These are phyloP conservation scores for Macrobrachium rosenbergii DNA, from an alignment of 1,140 invertebrate species.

Conservation along the genomic window DNA sequence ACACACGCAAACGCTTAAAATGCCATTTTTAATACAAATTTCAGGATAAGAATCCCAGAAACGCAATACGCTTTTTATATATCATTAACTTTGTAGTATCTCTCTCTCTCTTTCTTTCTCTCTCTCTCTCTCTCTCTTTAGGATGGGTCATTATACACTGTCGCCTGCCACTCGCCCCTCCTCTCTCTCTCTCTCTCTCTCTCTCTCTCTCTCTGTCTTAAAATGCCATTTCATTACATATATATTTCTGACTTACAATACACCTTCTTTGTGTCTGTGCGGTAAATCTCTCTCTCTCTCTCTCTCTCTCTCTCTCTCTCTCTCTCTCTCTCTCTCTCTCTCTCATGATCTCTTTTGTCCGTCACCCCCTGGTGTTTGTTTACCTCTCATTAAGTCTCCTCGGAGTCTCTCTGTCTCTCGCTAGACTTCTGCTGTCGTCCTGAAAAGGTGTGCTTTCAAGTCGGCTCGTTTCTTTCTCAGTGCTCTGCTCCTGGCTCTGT, in stretches of 20 bases:
- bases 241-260: too few species aligned
- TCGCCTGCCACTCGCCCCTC: too few species aligned
- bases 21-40: too few species aligned
- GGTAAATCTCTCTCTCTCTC: background rate
- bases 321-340: constrained; percentile 8
- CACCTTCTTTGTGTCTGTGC: background rate
- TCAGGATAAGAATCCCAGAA: too few species aligned
- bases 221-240: background rate
- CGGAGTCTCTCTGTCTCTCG: too few species aligned
- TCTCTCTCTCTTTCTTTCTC: constrained; percentile 25
- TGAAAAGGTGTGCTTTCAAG: background rate
- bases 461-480: background rate
- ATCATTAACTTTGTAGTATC: too few species aligned
- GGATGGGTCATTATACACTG: background rate
- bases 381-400: too few species aligned
- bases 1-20: too few species aligned
- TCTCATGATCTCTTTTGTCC: background rate
- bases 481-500: too few species aligned
- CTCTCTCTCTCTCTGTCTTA: background rate
- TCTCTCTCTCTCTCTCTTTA: background rate
- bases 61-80: too few species aligned
- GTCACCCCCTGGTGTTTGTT: background rate
- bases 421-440: too few species aligned
- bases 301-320: constrained; percentile 7
- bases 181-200: background rate